phyloP scores from a whole-genome alignment of 2,113 vertebrate species.

The Poeciliopsis prolifica region DNA sequence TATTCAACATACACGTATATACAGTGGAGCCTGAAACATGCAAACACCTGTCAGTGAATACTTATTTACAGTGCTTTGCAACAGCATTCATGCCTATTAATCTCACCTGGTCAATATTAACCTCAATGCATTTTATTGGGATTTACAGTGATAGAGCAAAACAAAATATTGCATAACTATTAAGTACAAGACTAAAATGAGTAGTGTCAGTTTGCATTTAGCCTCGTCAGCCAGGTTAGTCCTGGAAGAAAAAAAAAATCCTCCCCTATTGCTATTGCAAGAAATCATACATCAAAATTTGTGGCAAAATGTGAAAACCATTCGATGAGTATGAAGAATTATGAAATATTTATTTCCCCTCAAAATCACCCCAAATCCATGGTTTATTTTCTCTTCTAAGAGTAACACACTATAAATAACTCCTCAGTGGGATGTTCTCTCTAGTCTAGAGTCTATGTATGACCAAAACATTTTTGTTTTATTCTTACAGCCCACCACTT shows the following conservation, averaged over 20 bases:
- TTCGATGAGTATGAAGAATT: too few relatives aligned
- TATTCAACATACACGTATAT: constrained; percentile 97
- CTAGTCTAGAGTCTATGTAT: neutral
- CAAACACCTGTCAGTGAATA: neutral
- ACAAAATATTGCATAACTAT: too few relatives aligned
- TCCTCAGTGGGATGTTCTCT: neutral
- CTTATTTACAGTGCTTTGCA: neutral
- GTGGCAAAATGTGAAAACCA: too few relatives aligned
- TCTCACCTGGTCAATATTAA: too few relatives aligned
- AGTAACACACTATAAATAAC: neutral
- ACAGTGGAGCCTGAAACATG: constrained; percentile 85
- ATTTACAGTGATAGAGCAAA: too few relatives aligned
- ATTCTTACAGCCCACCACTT: neutral
- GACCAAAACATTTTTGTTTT: too few relatives aligned
- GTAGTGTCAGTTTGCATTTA: too few relatives aligned
- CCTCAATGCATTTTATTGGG: too few relatives aligned
- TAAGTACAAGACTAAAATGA: too few relatives aligned
- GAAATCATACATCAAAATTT: neutral
- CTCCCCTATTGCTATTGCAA: neutral
- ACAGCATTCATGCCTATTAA: neutral
- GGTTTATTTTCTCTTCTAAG: neutral
- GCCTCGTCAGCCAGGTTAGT: too few relatives aligned
- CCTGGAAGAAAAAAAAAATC: too few relatives aligned
- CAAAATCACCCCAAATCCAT: constrained; percentile 11
- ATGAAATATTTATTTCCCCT: neutral